Evolutionary conservation across 2,113 vertebrate species (phyloP).

Genomic region (Megaceryle torquata): DNA sequence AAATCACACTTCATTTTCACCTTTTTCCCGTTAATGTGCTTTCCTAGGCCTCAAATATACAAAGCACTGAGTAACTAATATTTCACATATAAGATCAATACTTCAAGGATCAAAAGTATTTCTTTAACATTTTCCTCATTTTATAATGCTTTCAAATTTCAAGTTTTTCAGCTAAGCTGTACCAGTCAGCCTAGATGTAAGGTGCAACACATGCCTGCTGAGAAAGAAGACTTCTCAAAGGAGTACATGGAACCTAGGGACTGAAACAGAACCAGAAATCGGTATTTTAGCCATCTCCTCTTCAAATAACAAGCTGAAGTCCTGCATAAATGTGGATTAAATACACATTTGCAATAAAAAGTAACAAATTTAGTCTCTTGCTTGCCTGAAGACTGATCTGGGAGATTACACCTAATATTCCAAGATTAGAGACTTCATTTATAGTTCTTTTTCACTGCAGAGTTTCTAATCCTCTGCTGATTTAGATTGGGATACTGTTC

Average conservation of each 20-base stretch:
- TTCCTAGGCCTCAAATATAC: neutral
- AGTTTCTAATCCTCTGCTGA: constrained; percentile 6
- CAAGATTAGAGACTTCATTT: constrained; percentile 23
- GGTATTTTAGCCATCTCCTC: neutral
- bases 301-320: neutral
- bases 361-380: neutral
- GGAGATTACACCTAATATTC: neutral
- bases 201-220: accelerated
- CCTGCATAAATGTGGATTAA: neutral
- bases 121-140: neutral
- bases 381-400: neutral
- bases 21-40: neutral
- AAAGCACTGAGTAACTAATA: neutral
- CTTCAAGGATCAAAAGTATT: neutral
- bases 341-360: neutral
- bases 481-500: neutral
- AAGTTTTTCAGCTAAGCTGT: neutral
- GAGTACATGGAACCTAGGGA: neutral
- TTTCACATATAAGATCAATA: neutral
- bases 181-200: neutral
- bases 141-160: neutral
- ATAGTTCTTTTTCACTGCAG: neutral
- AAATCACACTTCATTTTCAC: neutral
- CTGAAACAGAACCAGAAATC: neutral
- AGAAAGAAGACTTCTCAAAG: neutral